phyloP scores from a whole-genome alignment of 2,888 invertebrate genomes.

The Proisotoma minuta region DNA sequence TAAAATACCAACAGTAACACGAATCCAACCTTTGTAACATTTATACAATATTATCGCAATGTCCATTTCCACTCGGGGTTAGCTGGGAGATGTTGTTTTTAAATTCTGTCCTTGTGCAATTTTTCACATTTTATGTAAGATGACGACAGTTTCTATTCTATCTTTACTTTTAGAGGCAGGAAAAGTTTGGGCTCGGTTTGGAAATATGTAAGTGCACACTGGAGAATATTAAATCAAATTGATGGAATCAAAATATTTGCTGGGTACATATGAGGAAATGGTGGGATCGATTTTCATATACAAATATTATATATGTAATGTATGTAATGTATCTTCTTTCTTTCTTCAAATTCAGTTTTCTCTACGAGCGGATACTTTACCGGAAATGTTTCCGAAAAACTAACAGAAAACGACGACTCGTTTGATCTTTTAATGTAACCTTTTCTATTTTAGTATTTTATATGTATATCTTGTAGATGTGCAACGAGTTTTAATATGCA shows the following conservation, averaged over 20 bases:
- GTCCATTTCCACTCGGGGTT: not conserved
- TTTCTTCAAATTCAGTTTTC: not conserved
- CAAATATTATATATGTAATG: not conserved
- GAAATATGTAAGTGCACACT: not conserved
- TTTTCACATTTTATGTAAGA: slow-evolving; percentile 3
- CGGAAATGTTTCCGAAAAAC: not conserved
- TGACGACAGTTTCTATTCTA: too few relatives aligned
- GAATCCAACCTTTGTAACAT: not conserved
- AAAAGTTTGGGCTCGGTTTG: not conserved
- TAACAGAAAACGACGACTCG: not conserved
- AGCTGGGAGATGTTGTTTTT: not conserved
- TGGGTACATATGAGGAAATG: too few relatives aligned
- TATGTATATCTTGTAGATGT: not conserved
- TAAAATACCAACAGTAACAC: too few relatives aligned
- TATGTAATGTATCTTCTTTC: not conserved
- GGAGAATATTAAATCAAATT: slow-evolving; percentile 3
- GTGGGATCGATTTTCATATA: not conserved
- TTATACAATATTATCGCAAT: not conserved
- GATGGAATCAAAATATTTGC: slow-evolving; percentile 4
- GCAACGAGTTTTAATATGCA: too few relatives aligned
- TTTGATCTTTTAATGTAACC: not conserved
- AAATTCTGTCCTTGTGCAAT: not conserved
- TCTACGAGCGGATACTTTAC: too few relatives aligned
- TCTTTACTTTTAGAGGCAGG: not conserved
- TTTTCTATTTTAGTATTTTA: not conserved